Evolutionary conservation across 2,888 invertebrate species (phyloP).

Genomic region (Seira musarum): DNA sequence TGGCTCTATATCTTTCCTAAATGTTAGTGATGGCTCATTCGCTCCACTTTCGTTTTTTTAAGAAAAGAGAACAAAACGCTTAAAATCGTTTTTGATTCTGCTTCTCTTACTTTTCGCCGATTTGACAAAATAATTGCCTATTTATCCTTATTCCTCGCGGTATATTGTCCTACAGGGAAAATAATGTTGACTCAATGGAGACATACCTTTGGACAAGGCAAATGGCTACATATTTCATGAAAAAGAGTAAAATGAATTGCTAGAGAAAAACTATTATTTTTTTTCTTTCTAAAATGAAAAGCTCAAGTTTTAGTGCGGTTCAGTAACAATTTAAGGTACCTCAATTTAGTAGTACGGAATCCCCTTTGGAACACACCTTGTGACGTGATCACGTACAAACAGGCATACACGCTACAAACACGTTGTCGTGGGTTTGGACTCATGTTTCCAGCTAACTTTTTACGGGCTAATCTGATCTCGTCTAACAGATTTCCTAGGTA

Average conservation of each 20-base stretch:
- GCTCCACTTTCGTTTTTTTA: too few species aligned
- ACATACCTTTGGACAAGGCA: slow-evolving; percentile 27
- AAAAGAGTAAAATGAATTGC: neutral
- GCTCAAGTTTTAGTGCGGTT: too few species aligned
- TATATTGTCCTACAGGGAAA: slow-evolving; percentile 69
- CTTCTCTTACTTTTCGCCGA: too few species aligned
- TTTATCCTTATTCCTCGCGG: slow-evolving; percentile 69
- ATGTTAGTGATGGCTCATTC: slow-evolving; percentile 42
- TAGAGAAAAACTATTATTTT: too few species aligned
- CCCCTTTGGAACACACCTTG: slow-evolving; percentile 28
- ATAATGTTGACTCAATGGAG: slow-evolving; percentile 46
- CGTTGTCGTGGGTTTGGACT: slow-evolving; percentile 15
- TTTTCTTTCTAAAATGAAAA: too few species aligned
- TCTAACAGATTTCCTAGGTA: too few species aligned
- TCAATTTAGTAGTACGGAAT: too few species aligned
- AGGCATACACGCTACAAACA: too few species aligned
- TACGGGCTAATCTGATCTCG: too few species aligned
- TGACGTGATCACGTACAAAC: too few species aligned
- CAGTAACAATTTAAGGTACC: too few species aligned
- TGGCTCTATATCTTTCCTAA: slow-evolving; percentile 36
- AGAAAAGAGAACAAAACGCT: slow-evolving; percentile 8
- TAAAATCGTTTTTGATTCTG: too few species aligned
- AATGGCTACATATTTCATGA: slow-evolving; percentile 13
- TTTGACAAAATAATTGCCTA: slow-evolving; percentile 70
- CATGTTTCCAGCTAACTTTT: slow-evolving; percentile 26